Base-by-base conservation (phyloP, 2,888 invertebrate species). In the Leptopilina drosophilae region DNA sequence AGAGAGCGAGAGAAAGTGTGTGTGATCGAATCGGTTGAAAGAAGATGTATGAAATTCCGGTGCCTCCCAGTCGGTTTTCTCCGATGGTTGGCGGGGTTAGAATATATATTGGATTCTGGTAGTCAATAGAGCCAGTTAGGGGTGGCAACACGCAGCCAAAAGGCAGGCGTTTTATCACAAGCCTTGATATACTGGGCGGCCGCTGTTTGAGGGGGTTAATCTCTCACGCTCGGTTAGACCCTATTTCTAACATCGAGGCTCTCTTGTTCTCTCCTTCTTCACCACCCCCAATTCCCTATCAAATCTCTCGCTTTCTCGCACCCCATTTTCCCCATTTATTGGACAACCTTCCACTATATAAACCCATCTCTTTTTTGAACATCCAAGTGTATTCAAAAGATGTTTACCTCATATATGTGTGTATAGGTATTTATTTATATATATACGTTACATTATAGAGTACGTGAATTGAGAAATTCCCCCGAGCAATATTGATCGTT, bases 181-280 rank as follows among this genome's bases (percentile, higher is more conserved):
- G 86, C 85, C 88, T 90, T 91, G 91, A 91, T 91, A 91, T 91
- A 90, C 90, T 90, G 91, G 90, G 90, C 90, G 89, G 89, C 87
- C 88, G 88, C 88, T 88, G 89, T 90, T 90, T 89, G 90, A 90
- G 90, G 90, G 91, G 91, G 90, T 91, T 91, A 91, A 92, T 92
- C 91, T 92, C 91, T 91, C 89, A 91, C 91, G 91, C 89, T 91
- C 91, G 90, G 91, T 91, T 92, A 91, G 87, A 89, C 91, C 88
- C 90, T 89, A 90, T 91, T 91, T 88, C 91, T 91, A 91, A 91
- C 90, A 88, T 88, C 88, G 84, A 85, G 12, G 85, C 84, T 83
- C 84, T 15, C 69, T 78, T 33, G 64, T 69, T 62, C 62, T 76
- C 42, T 80, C 77, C 69, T 78, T 33, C 67, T 67, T 26, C 59